Conservation (phyloP, 2,113 vertebrate species). For the Electrona antarctica region DNA sequence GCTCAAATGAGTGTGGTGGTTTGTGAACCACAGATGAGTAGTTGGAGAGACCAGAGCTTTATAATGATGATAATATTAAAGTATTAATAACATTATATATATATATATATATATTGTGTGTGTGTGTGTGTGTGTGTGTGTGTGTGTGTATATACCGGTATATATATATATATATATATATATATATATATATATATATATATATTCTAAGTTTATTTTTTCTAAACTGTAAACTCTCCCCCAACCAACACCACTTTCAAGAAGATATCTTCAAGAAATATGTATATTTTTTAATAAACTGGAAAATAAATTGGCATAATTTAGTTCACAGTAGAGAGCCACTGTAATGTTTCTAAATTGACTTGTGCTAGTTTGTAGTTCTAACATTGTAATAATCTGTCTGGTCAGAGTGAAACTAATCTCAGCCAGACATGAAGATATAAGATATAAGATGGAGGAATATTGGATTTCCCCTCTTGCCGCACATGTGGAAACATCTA, state of each 20-base stretch:
- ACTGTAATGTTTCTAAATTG: slow-evolving; percentile 6
- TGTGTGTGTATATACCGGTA: too few species aligned
- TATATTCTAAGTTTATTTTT: too few species aligned
- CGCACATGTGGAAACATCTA: slow-evolving; percentile 79
- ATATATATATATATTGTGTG: too few species aligned
- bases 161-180: too few species aligned
- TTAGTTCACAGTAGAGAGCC: background rate
- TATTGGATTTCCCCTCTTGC: slow-evolving; percentile 36
- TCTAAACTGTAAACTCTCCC: too few species aligned
- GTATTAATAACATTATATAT: too few species aligned
- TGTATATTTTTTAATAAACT: background rate
- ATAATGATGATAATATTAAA: too few species aligned
- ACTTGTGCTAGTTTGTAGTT: slow-evolving; percentile 9
- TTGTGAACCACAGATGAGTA: background rate
- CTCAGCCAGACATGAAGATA: slow-evolving; percentile 22
- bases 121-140: too few species aligned
- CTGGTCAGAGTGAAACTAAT: slow-evolving; percentile 16
- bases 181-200: too few species aligned
- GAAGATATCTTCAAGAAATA: too few species aligned
- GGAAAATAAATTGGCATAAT: background rate
- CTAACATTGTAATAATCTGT: slow-evolving; percentile 7
- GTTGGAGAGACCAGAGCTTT: too few species aligned
- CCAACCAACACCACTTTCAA: too few species aligned
- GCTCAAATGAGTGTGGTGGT: background rate
- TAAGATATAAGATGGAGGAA: slow-evolving; percentile 26